Base-by-base conservation (phyloP, 2,888 invertebrate genomes). In the Eumerus sabulonum region DNA sequence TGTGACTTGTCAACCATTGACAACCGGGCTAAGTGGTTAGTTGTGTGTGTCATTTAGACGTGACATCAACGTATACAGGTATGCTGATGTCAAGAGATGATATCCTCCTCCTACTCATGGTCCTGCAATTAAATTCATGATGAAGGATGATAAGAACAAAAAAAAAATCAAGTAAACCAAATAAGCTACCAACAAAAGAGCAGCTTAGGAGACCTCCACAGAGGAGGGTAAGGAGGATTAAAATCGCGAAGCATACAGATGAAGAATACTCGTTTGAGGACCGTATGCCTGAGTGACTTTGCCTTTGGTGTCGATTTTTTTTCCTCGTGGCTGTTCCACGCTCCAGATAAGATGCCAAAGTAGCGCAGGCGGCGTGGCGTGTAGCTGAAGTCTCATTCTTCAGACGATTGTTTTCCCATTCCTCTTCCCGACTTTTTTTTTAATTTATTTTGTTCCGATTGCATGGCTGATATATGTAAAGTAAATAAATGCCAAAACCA, bases 261-360 rank as follows among this genome's bases (percentile, higher is more conserved):
- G 27, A 27, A 27, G 48, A 72, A 67, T 72, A 62, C 72, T 60
- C 76, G 72, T 72, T 62, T 77, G 3, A 47, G 47, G 51, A 67
- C 35, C 51, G 57, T 62, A 77, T 42, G 67, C 72, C 67, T 42
- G 60, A 57, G 62, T 72, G 66, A 63, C 47, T 77, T 70, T 38
- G 7, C 27, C 7, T 27, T 7, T 27, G 27, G 27, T 27, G 27
- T n/a, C 27, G 27, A 4, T 27, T 27, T 27, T 27, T 27, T 27
- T 7, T 27, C 35, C 44, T 40, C 17, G 0, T 36, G 0, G n/a
- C 9, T 11, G 11, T 35, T 35, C 4, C 4, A 12, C 17, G 13
- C 51, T n/a, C n/a, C n/a, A n/a, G n/a, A n/a, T n/a, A n/a, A n/a
- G n/a, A n/a, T n/a, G n/a, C n/a, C n/a, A n/a, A n/a, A n/a, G n/a